Percentiles rank a stretch among this genome's conserved stretches.
Evolutionary conservation across 2,797 vertebrate genomes (phyloP).

Genomic region (Picus viridis): DNA sequence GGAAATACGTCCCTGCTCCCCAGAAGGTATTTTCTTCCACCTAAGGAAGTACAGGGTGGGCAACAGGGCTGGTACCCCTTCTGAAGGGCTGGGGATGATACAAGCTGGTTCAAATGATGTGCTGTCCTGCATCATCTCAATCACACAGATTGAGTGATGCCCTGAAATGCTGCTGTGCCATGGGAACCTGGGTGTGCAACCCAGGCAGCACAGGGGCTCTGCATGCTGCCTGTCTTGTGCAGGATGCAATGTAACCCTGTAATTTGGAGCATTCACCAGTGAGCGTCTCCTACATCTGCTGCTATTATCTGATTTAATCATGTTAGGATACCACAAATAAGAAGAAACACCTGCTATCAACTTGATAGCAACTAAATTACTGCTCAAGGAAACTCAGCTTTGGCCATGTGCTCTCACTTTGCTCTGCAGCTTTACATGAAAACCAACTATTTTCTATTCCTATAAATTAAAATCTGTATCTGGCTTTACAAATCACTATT

Average conservation of each 20-base stretch:
- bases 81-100: background rate
- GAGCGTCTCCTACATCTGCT: background rate
- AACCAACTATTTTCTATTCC: background rate
- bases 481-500: background rate
- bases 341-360: background rate
- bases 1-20: background rate
- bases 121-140: background rate
- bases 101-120: rapidly evolving
- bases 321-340: background rate
- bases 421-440: background rate
- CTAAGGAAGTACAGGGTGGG: rapidly evolving
- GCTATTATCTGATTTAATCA: background rate
- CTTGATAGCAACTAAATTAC: slow-evolving; percentile 13
- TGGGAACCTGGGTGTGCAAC: background rate
- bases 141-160: rapidly evolving
- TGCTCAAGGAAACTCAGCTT: background rate
- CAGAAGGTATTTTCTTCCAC: background rate
- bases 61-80: rapidly evolving
- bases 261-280: background rate
- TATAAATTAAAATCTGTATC: background rate
- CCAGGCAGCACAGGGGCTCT: background rate
- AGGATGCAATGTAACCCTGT: background rate
- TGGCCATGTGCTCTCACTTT: rapidly evolving
- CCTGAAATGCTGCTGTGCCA: rapidly evolving
- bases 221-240: background rate